These are phyloP conservation scores for Microplitis demolitor DNA, from an alignment of 1,140 invertebrate species.

Conservation along the genomic window DNA sequence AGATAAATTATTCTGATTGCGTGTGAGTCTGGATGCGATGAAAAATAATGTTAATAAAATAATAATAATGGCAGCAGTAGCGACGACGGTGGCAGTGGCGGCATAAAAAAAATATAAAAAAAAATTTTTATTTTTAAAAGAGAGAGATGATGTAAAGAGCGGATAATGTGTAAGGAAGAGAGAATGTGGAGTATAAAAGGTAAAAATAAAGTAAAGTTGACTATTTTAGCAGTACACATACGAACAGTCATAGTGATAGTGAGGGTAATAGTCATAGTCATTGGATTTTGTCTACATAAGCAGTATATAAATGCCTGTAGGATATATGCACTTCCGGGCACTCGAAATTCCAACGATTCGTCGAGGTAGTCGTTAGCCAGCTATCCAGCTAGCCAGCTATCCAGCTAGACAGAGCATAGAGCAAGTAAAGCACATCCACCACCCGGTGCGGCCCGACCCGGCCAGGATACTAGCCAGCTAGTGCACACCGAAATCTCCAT, in stretches of 20 bases:
- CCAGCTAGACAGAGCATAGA: neutral
- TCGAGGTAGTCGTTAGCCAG: slow-evolving; percentile 24
- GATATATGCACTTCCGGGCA: neutral
- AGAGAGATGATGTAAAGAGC: neutral
- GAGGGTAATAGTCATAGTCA: neutral
- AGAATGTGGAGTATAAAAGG: neutral
- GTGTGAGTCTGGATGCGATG: neutral
- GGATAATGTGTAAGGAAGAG: no score
- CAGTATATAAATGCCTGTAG: neutral
- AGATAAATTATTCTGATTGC: slow-evolving; percentile 23
- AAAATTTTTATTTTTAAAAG: neutral
- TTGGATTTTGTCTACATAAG: no score
- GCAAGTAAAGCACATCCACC: no score
- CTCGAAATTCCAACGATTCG: slow-evolving; percentile 20
- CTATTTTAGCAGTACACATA: neutral
- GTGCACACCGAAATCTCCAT: slow-evolving; percentile 28
- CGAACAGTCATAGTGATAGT: neutral
- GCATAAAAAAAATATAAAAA: no score
- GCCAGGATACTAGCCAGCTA: no score
- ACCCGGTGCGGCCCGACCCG: no score
- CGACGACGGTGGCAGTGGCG: neutral
- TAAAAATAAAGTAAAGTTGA: neutral
- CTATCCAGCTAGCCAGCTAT: no score
- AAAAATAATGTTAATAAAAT: neutral
- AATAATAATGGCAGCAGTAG: neutral